Base-by-base conservation (phyloP, 2,113 vertebrate species). In the Boulengeromyrus knoepffleri region DNA sequence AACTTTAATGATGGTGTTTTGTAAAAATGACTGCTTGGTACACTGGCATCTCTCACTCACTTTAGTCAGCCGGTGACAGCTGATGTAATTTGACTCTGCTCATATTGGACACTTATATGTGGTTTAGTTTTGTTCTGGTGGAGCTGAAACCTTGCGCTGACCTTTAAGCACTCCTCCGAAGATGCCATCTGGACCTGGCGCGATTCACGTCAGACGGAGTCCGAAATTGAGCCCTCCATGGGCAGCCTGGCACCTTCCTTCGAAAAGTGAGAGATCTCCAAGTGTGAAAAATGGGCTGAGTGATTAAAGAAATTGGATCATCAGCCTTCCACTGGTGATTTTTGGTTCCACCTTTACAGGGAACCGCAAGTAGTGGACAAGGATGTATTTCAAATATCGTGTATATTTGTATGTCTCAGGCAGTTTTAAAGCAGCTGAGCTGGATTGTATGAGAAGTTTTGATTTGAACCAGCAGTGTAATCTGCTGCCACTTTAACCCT, bases 141-240 rank as follows among this genome's bases (percentile, higher is more conserved):
- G 49, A 36, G 47, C 47, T 87, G 31, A 87, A 87, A 87, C 50
- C 85, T 87, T 52, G 50, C 39, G 31, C 85, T 87, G 85, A 87
- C 85, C 85, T 87, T 87, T 87, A 87, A 17, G 47, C 27, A 36
- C 85, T 87, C 85, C 85, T 87, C 85, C 17, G 47, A 53, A 47
- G 85, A 87, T 87, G 19, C 85, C 85, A 87, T 87, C 85, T 87
- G 85, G 85, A 21, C 85, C 85, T 47, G 27, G 85, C 47, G 50
- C 31, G 50, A 87, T 56, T 19, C n/a, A 53, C 47, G 85, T 87
- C n/a, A 53, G 85, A 53, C 50, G 31, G 7, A 87, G 85, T 50
- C 50, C n/a, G n/a, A 36, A 36, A 87, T 39, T 53, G 85, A 87
- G 47, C 85, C 31, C 47, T 53, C 49, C 27, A 36, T 21, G 31